These are phyloP conservation scores for Latrodectus hesperus DNA, from an alignment of 2,888 invertebrate species.

Conservation along the genomic window DNA sequence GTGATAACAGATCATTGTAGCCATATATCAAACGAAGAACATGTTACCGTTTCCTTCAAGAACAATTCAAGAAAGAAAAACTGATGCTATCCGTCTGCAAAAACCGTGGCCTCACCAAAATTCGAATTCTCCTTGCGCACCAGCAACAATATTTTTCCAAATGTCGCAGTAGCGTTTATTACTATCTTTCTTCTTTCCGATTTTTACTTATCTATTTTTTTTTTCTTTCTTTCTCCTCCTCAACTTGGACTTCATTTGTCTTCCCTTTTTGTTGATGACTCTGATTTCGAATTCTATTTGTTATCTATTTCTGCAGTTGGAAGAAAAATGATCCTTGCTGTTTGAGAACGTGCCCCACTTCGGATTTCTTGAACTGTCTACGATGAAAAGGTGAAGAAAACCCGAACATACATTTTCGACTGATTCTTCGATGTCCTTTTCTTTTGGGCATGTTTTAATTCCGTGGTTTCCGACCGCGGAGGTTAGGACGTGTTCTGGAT, in stretches of 20 bases:
- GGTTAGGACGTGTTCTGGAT: too few species aligned
- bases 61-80: background rate
- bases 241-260: constrained; percentile 50
- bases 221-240: constrained; percentile 11
- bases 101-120: constrained; percentile 37
- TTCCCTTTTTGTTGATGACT: constrained; percentile 30
- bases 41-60: constrained; percentile 41
- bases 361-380: constrained; percentile 21
- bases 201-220: constrained; percentile 11
- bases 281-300: constrained; percentile 39
- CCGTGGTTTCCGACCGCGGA: too few species aligned
- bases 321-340: constrained; percentile 43
- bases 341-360: constrained; percentile 40
- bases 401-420: background rate
- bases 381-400: constrained; percentile 8
- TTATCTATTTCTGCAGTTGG: constrained; percentile 55
- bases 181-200: constrained; percentile 35
- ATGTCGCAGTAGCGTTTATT: constrained; percentile 47
- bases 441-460: background rate
- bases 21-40: constrained; percentile 39
- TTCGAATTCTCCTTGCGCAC: constrained; percentile 38
- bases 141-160: constrained; percentile 46
- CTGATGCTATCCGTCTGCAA: constrained; percentile 47
- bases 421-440: background rate
- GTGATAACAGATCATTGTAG: constrained; percentile 29